Base-by-base conservation (phyloP, 2,888 invertebrate genomes). In the Patella caerulea region DNA sequence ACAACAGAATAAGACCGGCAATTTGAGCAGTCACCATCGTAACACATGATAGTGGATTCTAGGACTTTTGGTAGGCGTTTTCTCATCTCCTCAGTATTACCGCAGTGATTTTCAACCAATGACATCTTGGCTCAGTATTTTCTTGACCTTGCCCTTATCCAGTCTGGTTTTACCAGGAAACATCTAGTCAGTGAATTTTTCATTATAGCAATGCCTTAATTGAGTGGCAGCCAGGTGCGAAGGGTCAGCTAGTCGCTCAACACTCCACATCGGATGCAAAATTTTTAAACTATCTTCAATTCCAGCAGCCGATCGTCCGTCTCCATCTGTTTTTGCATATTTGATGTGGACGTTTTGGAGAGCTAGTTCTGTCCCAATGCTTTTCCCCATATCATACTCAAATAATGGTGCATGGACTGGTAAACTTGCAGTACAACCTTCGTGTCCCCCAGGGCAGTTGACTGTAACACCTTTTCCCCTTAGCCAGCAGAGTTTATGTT, bases 321-420 rank as follows among this genome's bases (percentile, higher is more conserved):
- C 74, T 9, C 69, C 76, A 74, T 79, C 77, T 56, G 75, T 75
- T 71, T 72, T 75, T 3, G 29, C 78, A 75, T 72, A 73, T 19
- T 52, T 71, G n/a, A 75, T 65, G 3, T 54, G 73, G 15, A 78
- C 45, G 14, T 69, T 70, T 69, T 75, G 65, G 9, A 75, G 34
- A 29, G 73, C 75, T n/a, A 78, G 19, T n/a, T 75, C 45, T 15
- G 24, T 54, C 12, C 75, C 78, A 2, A 78, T 78, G 45, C 52
- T 72, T 19, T 65, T 72, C 0, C 74, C 78, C 75, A 78, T 73
- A 14, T 17, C 65, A 15, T 45, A 74, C 59, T 77, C 77, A 2
- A 74, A 79, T 17, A 69, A 54, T 9, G 73, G 75, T 70, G 53
- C 73, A 55, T 70, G 53, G 69, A 29, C 12, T 59, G 71, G 55